Percentiles rank a stretch among this genome's conserved stretches.
Conservation (phyloP, 2,113 vertebrate genomes). For the Furnarius figulus region DNA sequence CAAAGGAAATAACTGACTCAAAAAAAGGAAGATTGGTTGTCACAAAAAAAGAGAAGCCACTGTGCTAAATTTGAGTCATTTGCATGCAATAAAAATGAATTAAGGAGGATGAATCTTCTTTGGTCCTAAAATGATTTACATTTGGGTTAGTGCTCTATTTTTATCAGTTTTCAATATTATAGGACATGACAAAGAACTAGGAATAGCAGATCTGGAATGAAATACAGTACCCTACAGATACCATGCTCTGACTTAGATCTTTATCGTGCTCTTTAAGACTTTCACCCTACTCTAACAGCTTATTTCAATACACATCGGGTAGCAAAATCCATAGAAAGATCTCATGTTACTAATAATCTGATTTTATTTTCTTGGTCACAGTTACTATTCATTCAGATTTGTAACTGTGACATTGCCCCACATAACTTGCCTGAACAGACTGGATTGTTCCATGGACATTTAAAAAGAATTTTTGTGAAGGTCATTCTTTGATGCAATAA, state of each 20-base stretch:
- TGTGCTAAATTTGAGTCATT: conserved; percentile 60
- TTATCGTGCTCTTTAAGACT: not conserved
- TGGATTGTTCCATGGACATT: not conserved
- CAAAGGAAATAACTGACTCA: conserved; percentile 67
- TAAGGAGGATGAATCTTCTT: conserved; percentile 37
- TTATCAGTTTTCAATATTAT: not conserved
- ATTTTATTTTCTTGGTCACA: not conserved
- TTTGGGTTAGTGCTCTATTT: conserved; percentile 55
- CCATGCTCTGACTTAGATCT: not conserved
- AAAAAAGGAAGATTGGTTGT: conserved; percentile 63
- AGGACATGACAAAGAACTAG: not conserved
- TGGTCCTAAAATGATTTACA: conserved; percentile 47
- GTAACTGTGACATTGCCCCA: not conserved
- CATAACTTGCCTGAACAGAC: not conserved
- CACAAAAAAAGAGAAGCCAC: conserved; percentile 63
- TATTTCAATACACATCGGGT: not conserved
- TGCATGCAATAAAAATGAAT: conserved; percentile 65
- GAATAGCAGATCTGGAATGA: not conserved
- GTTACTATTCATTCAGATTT: not conserved
- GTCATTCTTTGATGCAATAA: not conserved
- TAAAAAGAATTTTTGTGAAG: not conserved
- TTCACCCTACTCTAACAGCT: not conserved
- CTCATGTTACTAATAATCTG: not conserved
- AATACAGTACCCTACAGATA: not conserved
- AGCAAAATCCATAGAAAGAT: not conserved